Conservation (phyloP, 2,797 vertebrate species). For the Caiman crocodilus region DNA sequence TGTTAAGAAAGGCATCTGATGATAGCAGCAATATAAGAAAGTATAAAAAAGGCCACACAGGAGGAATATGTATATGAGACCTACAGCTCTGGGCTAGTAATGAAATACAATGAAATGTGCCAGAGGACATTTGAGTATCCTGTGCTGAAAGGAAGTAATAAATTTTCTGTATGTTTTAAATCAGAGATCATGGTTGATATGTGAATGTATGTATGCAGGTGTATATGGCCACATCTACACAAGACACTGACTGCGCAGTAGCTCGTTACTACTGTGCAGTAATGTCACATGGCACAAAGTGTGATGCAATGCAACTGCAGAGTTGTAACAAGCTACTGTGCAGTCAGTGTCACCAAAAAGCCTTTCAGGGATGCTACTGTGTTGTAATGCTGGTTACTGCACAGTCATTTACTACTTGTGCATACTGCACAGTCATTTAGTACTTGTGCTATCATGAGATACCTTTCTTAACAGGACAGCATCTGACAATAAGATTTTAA, state of each 20-base stretch:
- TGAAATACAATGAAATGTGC: constrained; percentile 47
- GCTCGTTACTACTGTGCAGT: too few species aligned
- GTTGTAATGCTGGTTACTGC: too few species aligned
- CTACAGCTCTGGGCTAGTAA: constrained; percentile 27
- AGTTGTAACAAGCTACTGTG: too few species aligned
- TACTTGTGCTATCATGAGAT: constrained; percentile 49
- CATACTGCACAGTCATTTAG: constrained; percentile 49
- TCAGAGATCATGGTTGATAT: constrained; percentile 50
- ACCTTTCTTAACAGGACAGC: neutral
- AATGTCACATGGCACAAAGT: too few species aligned
- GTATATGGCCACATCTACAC: too few species aligned
- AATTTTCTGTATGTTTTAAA: constrained; percentile 50
- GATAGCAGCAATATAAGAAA: constrained; percentile 56
- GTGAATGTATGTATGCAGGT: too few species aligned
- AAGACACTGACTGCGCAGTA: too few species aligned
- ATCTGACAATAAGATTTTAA: neutral
- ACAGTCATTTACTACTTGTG: too few species aligned
- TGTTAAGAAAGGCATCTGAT: constrained; percentile 3
- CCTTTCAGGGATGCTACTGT: too few species aligned
- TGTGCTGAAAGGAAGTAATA: constrained; percentile 62
- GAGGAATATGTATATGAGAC: constrained; percentile 53
- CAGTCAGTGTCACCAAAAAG: too few species aligned
- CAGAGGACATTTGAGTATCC: constrained; percentile 14
- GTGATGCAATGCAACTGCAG: too few species aligned
- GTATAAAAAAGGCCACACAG: constrained; percentile 62